Evolutionary conservation across 2,113 vertebrate species (phyloP).

Genomic region (Megaceryle torquata): DNA sequence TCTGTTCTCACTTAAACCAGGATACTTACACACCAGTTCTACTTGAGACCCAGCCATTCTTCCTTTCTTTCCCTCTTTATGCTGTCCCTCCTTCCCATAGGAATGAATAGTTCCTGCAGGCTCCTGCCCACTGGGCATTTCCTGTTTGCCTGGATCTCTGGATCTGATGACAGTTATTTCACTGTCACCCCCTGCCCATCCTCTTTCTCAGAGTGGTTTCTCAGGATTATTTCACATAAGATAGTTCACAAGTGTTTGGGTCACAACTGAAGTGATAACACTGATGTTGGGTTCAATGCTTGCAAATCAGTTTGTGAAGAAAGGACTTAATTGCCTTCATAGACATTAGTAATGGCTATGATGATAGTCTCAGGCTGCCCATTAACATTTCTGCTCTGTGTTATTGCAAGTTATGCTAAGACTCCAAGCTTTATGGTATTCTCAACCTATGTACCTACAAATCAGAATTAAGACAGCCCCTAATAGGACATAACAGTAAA

Average conservation of each 20-base stretch:
- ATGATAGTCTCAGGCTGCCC: background rate
- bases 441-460: background rate
- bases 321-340: background rate
- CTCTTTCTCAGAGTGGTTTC: background rate
- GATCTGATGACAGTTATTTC: background rate
- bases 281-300: background rate
- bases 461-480: background rate
- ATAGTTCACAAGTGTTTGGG: background rate
- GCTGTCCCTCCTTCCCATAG: background rate
- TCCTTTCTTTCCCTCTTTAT: background rate
- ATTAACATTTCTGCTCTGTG: background rate
- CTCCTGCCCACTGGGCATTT: background rate
- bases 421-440: background rate
- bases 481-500: background rate
- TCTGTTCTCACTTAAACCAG: too few relatives aligned
- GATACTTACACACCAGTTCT: background rate
- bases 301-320: background rate
- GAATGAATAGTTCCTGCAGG: background rate
- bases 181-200: background rate
- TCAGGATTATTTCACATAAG: background rate
- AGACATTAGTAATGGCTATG: background rate
- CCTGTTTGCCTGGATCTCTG: background rate
- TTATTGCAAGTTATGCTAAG: background rate
- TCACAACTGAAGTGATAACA: background rate
- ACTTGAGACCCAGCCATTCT: background rate